A percentile compares a stretch with the other conserved stretches of the same genome.
phyloP scores from a whole-genome alignment of 2,797 vertebrate species.

The Rousettus madagascariensis region DNA sequence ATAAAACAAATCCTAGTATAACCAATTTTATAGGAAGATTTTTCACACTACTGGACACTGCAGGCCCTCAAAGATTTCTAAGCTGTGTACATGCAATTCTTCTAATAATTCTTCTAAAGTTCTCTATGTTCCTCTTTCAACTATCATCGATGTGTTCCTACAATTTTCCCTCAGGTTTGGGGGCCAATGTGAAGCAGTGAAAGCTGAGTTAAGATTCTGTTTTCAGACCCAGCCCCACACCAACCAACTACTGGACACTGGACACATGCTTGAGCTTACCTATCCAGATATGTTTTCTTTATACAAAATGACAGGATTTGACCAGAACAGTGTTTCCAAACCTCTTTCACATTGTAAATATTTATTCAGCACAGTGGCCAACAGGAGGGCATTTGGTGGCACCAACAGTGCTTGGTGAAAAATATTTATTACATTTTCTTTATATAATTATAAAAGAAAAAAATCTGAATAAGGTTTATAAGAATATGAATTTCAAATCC shows the following conservation, averaged over 20 bases:
- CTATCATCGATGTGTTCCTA: conserved; percentile 1
- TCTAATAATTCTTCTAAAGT: conserved; percentile 3
- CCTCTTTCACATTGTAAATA: conserved; percentile 24
- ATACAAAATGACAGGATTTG: conserved; percentile 11
- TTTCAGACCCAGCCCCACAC: conserved; percentile 6
- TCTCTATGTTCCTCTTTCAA: conserved; percentile 23
- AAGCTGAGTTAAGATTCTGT: neutral
- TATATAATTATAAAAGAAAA: conserved; percentile 33
- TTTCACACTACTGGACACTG: conserved; percentile 8
- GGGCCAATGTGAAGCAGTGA: neutral
- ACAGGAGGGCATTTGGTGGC: neutral
- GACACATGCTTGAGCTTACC: neutral
- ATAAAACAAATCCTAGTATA: conserved; percentile 8
- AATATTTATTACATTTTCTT: neutral
- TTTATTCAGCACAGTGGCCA: conserved; percentile 32
- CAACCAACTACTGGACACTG: neutral
- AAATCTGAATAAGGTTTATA: neutral
- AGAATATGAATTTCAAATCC: conserved; percentile 37
- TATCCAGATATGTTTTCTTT: conserved; percentile 23
- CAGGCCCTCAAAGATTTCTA: conserved; percentile 18
- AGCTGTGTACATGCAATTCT: neutral
- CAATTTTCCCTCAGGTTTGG: neutral
- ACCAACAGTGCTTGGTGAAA: neutral
- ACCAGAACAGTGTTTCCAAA: conserved; percentile 12
- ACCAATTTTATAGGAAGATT: neutral